These are phyloP conservation scores for Upupa epops DNA, from an alignment of 2,113 vertebrate genomes.

Conservation along the genomic window DNA sequence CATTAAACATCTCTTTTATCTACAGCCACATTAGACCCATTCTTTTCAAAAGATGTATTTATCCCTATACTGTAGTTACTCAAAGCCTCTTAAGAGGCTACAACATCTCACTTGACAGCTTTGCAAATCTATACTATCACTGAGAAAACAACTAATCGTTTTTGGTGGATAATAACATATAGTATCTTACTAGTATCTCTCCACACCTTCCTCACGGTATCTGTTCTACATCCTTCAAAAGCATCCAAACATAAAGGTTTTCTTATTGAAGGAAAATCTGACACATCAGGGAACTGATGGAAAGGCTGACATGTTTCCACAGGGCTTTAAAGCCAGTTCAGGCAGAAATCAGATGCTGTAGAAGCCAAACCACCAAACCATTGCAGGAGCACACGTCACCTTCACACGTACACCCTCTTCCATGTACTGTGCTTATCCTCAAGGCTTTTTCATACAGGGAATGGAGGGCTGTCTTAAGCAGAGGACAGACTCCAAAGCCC, in stretches of 20 bases:
- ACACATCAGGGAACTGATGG: neutral
- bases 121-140: neutral
- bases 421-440: neutral
- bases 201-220: neutral
- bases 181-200: neutral
- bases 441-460: neutral
- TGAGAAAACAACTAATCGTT: neutral
- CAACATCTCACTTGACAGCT: neutral
- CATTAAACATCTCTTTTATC: slow-evolving; percentile 7
- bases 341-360: neutral
- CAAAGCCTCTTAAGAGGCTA: neutral
- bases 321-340: neutral
- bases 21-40: neutral
- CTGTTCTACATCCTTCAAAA: neutral
- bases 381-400: neutral
- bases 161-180: neutral
- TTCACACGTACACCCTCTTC: neutral
- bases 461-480: neutral
- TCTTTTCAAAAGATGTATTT: slow-evolving; percentile 20
- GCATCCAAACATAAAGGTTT: neutral
- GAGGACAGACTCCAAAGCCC: neutral
- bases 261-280: neutral
- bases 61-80: neutral
- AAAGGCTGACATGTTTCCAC: neutral
- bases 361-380: neutral